These are phyloP conservation scores for Germaria angustata DNA, from an alignment of 2,888 invertebrate species.

Conservation along the genomic window DNA sequence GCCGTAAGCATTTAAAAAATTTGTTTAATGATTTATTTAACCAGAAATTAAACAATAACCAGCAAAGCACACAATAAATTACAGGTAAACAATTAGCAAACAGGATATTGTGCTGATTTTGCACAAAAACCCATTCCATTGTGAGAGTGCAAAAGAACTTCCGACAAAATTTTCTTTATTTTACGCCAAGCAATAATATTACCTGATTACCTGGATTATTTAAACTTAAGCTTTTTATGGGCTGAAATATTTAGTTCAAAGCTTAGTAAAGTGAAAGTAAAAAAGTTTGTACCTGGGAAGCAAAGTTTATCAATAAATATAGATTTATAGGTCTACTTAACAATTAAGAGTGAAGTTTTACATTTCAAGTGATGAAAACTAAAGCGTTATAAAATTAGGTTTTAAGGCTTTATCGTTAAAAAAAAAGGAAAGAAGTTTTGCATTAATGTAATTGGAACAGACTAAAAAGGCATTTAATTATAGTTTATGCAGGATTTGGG, in stretches of 20 bases:
- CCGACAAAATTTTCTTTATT: slow-evolving; percentile 18
- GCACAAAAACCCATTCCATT: background rate
- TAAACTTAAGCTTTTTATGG: background rate
- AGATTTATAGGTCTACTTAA: slow-evolving; percentile 13
- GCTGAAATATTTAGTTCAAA: background rate
- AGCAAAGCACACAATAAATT: background rate
- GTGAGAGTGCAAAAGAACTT: background rate
- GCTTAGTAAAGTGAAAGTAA: slow-evolving; percentile 42
- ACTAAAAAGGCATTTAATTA: background rate
- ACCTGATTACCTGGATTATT: slow-evolving; percentile 8
- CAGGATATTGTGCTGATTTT: slow-evolving; percentile 46
- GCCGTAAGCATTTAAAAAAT: slow-evolving; percentile 43
- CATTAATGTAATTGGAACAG: background rate
- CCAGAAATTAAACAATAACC: background rate
- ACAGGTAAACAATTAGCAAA: background rate
- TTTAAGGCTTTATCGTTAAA: background rate
- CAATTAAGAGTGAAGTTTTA: background rate
- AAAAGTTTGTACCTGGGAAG: background rate
- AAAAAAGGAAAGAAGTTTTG: no score
- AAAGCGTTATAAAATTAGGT: background rate
- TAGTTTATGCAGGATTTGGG: no score
- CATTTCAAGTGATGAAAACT: background rate
- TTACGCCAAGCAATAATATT: background rate
- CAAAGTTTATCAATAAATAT: no score
- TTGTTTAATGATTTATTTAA: slow-evolving; percentile 36